These are phyloP conservation scores for Ailurus styani DNA, from an alignment of 2,113 vertebrate genomes.

Conservation along the genomic window DNA sequence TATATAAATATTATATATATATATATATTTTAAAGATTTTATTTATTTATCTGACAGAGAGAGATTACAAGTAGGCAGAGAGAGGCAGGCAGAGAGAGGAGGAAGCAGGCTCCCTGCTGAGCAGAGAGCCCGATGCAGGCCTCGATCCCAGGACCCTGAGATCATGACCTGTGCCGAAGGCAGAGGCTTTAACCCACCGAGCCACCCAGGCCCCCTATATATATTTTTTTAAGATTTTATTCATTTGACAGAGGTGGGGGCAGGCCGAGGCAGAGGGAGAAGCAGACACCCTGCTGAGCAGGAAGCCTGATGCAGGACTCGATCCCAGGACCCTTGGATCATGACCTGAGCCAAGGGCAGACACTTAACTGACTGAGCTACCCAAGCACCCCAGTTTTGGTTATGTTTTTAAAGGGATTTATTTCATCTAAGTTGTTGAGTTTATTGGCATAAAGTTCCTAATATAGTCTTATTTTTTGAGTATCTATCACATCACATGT, in stretches of 20 bases:
- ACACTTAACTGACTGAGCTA: not conserved
- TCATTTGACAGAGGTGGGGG: not conserved
- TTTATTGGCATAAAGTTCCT: conserved; percentile 6
- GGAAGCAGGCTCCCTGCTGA: too few relatives aligned
- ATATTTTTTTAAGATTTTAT: not conserved
- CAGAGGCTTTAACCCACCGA: too few relatives aligned
- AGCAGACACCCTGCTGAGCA: not conserved
- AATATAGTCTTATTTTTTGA: conserved; percentile 16
- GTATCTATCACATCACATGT: not conserved
- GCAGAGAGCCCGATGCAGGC: too few relatives aligned
- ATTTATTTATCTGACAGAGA: not conserved
- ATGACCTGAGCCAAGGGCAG: not conserved
- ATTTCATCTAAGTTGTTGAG: conserved; percentile 12
- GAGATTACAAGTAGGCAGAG: too few relatives aligned
- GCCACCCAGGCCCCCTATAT: too few relatives aligned
- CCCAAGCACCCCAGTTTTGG: not conserved
- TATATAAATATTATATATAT: too few relatives aligned
- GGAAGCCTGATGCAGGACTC: too few relatives aligned
- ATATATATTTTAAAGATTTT: too few relatives aligned
- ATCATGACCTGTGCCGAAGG: too few relatives aligned
- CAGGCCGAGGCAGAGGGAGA: not conserved
- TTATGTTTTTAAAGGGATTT: conserved; percentile 48
- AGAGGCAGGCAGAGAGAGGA: too few relatives aligned
- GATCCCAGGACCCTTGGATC: not conserved
- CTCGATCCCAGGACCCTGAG: too few relatives aligned